These are phyloP conservation scores for Brachylomia viminalis DNA, from an alignment of 2,888 invertebrate species.

Conservation along the genomic window DNA sequence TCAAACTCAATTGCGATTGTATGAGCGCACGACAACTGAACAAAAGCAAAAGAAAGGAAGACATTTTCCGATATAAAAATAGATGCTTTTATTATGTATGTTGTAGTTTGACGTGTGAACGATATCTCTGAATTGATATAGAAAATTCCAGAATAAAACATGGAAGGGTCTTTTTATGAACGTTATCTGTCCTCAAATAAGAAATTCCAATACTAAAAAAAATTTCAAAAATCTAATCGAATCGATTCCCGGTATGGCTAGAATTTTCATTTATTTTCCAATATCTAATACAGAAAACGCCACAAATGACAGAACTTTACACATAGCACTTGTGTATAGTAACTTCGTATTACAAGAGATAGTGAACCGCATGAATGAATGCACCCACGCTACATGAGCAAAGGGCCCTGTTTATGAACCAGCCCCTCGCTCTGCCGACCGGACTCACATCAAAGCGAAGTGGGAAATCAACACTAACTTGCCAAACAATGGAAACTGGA, in stretches of 20 bases:
- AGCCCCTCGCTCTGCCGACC: constrained; percentile 72
- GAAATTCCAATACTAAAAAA: not conserved
- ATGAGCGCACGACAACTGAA: constrained; percentile 36
- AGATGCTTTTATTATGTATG: constrained; percentile 17
- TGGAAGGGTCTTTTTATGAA: not conserved
- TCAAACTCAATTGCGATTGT: constrained; percentile 71
- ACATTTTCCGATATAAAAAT: constrained; percentile 29
- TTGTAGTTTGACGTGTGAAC: constrained; percentile 17
- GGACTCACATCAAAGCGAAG: constrained; percentile 85
- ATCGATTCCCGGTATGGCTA: not conserved
- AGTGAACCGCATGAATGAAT: constrained; percentile 79
- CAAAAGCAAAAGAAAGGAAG: constrained; percentile 31
- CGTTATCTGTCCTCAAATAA: not conserved
- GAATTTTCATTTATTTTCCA: constrained; percentile 23
- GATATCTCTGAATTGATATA: constrained; percentile 1
- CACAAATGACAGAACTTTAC: constrained; percentile 15
- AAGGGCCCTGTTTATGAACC: constrained; percentile 80
- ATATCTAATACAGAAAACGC: not conserved
- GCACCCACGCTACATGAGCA: constrained; percentile 81
- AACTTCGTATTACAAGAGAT: constrained; percentile 68
- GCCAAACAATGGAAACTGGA: constrained; percentile 72
- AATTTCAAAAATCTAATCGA: not conserved
- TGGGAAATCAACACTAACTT: constrained; percentile 82
- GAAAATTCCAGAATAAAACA: constrained; percentile 12
- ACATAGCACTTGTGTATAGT: constrained; percentile 38